Base-by-base conservation (phyloP, 2,888 invertebrate species). In the Crepidodera aurea region DNA sequence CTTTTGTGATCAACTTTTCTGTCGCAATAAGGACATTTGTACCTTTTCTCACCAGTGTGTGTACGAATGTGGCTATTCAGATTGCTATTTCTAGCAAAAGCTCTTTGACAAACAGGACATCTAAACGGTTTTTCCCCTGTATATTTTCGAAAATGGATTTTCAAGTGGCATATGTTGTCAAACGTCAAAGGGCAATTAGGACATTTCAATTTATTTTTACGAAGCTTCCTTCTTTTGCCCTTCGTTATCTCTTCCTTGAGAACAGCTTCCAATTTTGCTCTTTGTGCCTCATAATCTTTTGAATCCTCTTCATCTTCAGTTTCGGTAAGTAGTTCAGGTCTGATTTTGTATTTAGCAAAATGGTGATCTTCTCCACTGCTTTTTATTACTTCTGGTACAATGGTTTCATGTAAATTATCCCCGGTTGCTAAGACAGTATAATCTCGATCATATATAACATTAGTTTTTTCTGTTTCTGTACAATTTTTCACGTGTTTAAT, bases 121-220 rank as follows among this genome's bases (percentile, higher is more conserved):
- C 37, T 57, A 7, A 37, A 57, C 1, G 56, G 56, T 13, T 48
- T 57, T 12, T 57, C 56, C 7, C 56, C 56, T 10, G 56, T 57
- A 39, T 57, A 57, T 48, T 57, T 57, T n/a, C 56, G 34, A 48
- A 48, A 57, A 42, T 57, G 56, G 19, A 57, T 57, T 48, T 39
- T 48, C 13, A 57, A 48, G 15, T 57, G 56, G 12, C 56, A 57
- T 8, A 57, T 25, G 12, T 57, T 57, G 18, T 57, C 48, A 27
- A 57, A 57, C 10, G 56, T 57, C 18, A 57, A n/a, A 1, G 56
- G 56, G 10, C 56, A 57, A 48, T 57, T 57, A 13, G 56, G 56
- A 5, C 56, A 57, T 27, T 57, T 57, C 16, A 57, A 27, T 10
- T 39, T 57, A 8, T 37, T 39, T 55, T 55, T 55, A 13, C 13